phyloP scores from a whole-genome alignment of 2,888 invertebrate species.

The Epiblema foenella region DNA sequence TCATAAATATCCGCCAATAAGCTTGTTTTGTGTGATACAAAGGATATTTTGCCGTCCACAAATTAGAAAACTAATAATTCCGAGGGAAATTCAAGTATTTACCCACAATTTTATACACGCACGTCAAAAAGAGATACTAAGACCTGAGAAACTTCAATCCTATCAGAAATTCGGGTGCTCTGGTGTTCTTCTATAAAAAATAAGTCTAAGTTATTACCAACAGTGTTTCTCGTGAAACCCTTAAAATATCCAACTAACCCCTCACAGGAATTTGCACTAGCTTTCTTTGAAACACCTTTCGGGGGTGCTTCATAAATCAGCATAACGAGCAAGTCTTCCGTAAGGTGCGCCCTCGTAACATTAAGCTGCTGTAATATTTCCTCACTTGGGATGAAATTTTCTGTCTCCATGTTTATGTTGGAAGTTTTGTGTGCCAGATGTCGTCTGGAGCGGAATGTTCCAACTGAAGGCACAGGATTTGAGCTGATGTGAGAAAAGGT shows the following conservation, averaged over 20 bases:
- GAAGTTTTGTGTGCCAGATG: constrained; percentile 68
- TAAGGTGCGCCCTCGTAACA: constrained; percentile 76
- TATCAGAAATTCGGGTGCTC: not conserved
- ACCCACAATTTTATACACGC: not conserved
- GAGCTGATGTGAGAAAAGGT: not conserved
- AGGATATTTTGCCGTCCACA: too few relatives aligned
- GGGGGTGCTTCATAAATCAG: constrained; percentile 79
- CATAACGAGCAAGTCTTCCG: constrained; percentile 80
- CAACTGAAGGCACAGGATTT: constrained; percentile 24
- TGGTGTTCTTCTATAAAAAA: not conserved
- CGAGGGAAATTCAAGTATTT: too few relatives aligned
- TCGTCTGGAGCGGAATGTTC: constrained; percentile 67
- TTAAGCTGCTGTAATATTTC: constrained; percentile 83
- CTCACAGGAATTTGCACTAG: constrained; percentile 68
- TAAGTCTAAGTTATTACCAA: constrained; percentile 26
- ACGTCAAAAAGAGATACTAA: not conserved
- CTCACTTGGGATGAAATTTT: constrained; percentile 83
- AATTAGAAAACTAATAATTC: too few relatives aligned
- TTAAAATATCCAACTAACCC: constrained; percentile 63
- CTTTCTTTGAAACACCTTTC: constrained; percentile 69
- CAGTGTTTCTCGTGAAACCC: constrained; percentile 47
- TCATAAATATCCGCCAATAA: too few relatives aligned
- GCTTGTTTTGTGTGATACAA: too few relatives aligned
- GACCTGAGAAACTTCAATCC: not conserved
- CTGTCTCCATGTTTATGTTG: constrained; percentile 79